Evolutionary conservation across 2,113 vertebrate species (phyloP), one percentile per base, ranked within the genome.

Genomic region (Lamprotornis superbus): DNA sequence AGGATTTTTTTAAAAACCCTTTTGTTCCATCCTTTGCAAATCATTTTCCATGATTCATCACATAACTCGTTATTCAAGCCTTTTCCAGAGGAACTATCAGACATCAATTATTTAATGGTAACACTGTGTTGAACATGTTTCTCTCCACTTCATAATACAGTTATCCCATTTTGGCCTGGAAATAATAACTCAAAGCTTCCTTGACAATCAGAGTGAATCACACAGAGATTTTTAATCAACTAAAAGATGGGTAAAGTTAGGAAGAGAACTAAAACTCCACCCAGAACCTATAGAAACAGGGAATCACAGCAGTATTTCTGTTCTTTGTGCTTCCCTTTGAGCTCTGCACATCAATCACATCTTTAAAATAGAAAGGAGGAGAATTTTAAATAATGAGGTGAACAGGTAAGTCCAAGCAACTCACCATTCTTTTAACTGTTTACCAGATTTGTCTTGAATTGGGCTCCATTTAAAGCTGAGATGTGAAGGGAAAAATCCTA

Each of bases 401-500:
- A 90, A 28, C 46, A 74, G 6, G 20, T 70, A 64, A 74, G 12
- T 22, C 63, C 37, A 76, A 80, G 33, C 25, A 69, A 52, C 31
- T 49, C 75, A 65, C 24, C 37, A 61, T 70, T 65, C 57, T 73
- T 93, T 91, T 64, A 89, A 83, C 69, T 94, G 31, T 95, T 95
- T 87, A 84, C 68, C 35, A 83, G 27, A 28, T 90, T 81, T 61
- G 14, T 33, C 50, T 89, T 67, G 63, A 75, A 52, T 64, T 28
- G 52, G 60, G 64, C 68, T 92, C 7, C 53, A 82, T 82, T 95
- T 75, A 85, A 74, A 89, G 21, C 90, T 93, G 60, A 78, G 74
- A 90, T 76, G 35, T n/a, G 79, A 63, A 94, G 57, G 69, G 47
- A 75, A 84, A 96, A 85, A 50, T 39, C 2, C 65, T 44, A 53